phyloP scores from a whole-genome alignment of 2,113 vertebrate genomes.

The Speoplatyrhinus poulsoni region DNA sequence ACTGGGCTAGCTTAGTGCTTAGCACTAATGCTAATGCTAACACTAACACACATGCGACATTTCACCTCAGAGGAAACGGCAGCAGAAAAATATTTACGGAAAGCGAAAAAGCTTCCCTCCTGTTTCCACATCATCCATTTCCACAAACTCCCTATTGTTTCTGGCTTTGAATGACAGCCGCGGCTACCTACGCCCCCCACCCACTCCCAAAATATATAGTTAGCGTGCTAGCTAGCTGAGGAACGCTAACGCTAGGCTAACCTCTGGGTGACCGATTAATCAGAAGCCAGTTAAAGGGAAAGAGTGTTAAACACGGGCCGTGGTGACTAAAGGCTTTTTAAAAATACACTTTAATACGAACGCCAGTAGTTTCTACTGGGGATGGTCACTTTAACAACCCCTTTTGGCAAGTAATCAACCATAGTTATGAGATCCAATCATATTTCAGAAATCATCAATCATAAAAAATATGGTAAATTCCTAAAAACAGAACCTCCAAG shows the following conservation, averaged over 20 bases:
- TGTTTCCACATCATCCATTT: conserved; percentile 44
- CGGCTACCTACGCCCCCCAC: conserved; percentile 9
- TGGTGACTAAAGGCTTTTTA: conserved; percentile 60
- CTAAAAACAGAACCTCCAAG: conserved; percentile 1
- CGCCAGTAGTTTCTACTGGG: conserved; percentile 1
- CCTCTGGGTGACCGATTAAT: conserved; percentile 53
- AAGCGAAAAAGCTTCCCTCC: conserved; percentile 49
- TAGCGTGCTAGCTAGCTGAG: conserved; percentile 18
- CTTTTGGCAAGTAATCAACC: conserved; percentile 37
- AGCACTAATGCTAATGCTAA: conserved; percentile 55
- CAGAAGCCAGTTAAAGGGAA: conserved; percentile 60
- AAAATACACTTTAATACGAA: conserved; percentile 36
- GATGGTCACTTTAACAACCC: not conserved
- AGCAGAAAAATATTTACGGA: conserved; percentile 67
- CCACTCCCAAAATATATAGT: conserved; percentile 12
- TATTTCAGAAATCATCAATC: conserved; percentile 50
- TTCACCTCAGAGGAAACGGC: conserved; percentile 58
- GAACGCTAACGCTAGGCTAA: conserved; percentile 39
- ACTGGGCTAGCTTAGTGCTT: conserved; percentile 37
- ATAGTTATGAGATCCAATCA: conserved; percentile 33
- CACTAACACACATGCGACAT: conserved; percentile 60
- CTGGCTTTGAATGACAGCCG: conserved; percentile 43
- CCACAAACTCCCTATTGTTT: conserved; percentile 32
- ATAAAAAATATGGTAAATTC: conserved; percentile 6
- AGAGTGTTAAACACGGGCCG: conserved; percentile 51